Evolutionary conservation across 2,113 vertebrate species (phyloP), one percentile per base, ranked within the genome.

Genomic region (Ceyx margarethae): DNA sequence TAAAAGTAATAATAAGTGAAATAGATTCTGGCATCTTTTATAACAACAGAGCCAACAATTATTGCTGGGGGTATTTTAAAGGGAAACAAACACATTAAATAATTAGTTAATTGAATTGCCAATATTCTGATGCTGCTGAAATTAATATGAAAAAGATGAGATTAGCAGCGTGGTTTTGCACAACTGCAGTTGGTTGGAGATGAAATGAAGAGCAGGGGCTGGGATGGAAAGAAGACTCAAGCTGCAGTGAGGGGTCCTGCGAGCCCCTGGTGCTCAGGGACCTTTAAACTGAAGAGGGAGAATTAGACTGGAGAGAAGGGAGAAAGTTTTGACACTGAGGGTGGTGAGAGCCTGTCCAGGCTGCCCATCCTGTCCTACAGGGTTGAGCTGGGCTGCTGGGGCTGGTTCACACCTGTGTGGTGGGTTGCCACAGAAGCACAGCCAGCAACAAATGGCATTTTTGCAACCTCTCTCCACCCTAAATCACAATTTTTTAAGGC

Each of bases 1-100:
- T 51, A 75, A 88, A 95, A 91, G 61, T 81, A 86, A 78, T 93
- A 94, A 91, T 88, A 93, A 94, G 90, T 81, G 80, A 72, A 95
- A 94, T 73, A 57, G 45, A 80, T 81, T 91, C 61, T 86, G 85
- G 65, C 88, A 84, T 68, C 43, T 84, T 78, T 67, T 48, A 42
- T 91, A 90, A 64, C n/a, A 67, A 53, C 67, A 67, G 40, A 90
- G 40, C 35, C 74, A 91, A 43, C 77, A 65, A 46, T 90, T 81
- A 88, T 86, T 90, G 72, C 45, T 53, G 54, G 51, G 28, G n/a
- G n/a, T 85, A 51, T 57, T 78, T 78, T 89, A 88, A 89, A 91
- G 60, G 69, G 68, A 95, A 93, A 75, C 57, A 91, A 81, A 61
- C 57, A 74, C 40, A 42, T 71, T 40, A 86, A 85, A 87, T 93